Percentiles rank a stretch among this genome's conserved stretches.
Evolutionary conservation across 1,140 invertebrate species (phyloP).

Genomic region (Sycobia sp.): DNA sequence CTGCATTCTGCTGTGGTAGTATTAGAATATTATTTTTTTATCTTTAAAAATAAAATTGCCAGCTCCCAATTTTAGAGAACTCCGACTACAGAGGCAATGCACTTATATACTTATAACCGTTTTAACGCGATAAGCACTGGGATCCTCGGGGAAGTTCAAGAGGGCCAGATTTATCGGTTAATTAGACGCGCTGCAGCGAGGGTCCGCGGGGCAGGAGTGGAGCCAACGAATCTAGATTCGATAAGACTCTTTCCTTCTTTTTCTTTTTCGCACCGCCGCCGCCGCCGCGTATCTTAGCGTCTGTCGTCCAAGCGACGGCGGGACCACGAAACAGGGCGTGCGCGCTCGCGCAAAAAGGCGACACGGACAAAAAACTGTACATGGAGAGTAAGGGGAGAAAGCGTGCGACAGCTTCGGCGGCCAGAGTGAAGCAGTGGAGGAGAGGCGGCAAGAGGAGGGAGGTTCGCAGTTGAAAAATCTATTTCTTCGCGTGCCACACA

Average conservation of each 20-base stretch:
- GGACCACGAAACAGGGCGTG: no score
- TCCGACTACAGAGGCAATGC: no score
- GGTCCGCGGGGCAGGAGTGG: no score
- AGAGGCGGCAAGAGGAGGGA: background rate
- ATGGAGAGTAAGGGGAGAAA: background rate
- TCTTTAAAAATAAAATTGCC: no score
- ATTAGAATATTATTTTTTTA: no score
- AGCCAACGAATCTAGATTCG: slow-evolving; percentile 6
- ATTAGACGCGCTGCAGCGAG: slow-evolving; percentile 7
- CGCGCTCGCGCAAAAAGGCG: no score
- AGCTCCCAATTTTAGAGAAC: no score
- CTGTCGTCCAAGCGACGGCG: background rate
- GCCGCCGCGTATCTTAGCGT: background rate
- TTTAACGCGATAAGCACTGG: background rate
- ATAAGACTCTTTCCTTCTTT: no score
- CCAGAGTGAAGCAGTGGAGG: no score
- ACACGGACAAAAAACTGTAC: background rate
- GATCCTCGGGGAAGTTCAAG: background rate
- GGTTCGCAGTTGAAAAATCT: slow-evolving; percentile 42
- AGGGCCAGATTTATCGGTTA: slow-evolving; percentile 19
- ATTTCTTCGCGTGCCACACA: slow-evolving; percentile 50
- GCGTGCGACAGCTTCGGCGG: slow-evolving; percentile 17
- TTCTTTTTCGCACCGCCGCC: no score
- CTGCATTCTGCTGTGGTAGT: no score
- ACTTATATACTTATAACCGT: no score